phyloP scores from a whole-genome alignment of 2,113 vertebrate genomes.

The Bubo blakistoni region DNA sequence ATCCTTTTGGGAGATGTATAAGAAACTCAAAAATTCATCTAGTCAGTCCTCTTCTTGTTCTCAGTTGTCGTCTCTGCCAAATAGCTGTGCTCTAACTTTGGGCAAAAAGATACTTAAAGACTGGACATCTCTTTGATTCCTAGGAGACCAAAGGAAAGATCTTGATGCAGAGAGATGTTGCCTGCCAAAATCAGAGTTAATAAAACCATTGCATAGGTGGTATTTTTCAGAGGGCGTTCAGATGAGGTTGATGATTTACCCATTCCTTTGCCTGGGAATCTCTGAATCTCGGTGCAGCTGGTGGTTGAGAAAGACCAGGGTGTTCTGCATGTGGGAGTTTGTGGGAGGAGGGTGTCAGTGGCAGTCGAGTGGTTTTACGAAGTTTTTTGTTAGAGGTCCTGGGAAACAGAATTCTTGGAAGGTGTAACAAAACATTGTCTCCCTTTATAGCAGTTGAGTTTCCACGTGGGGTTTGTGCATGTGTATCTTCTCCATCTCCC shows the following conservation, averaged over 20 bases:
- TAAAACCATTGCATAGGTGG: background rate
- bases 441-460: background rate
- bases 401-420: background rate
- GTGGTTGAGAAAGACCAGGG: background rate
- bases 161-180: background rate
- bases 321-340: accelerated
- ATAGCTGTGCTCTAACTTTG: background rate
- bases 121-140: background rate
- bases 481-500: background rate
- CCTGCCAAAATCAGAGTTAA: background rate
- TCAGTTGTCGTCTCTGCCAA: background rate
- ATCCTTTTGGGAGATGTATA: background rate
- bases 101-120: background rate
- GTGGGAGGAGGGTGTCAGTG: background rate
- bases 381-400: background rate
- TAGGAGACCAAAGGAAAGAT: background rate
- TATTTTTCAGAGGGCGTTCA: background rate
- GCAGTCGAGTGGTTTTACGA: background rate
- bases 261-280: background rate
- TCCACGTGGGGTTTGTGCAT: accelerated
- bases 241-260: background rate
- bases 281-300: background rate
- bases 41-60: background rate
- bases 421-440: background rate
- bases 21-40: background rate